phyloP scores from a whole-genome alignment of 2,888 invertebrate species.

The Dryobota labecula region DNA sequence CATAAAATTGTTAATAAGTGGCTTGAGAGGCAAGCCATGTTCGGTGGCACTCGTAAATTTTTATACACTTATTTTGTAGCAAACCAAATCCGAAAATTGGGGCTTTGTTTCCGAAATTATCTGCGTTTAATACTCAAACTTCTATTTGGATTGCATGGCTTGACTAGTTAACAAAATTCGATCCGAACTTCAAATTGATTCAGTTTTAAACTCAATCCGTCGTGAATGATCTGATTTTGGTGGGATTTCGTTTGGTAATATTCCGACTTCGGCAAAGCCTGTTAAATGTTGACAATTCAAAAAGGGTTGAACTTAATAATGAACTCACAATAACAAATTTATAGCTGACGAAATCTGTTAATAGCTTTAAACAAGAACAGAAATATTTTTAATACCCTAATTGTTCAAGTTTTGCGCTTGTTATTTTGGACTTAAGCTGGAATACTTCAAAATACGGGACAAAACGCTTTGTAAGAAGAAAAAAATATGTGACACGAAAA shows the following conservation, averaged over 20 bases:
- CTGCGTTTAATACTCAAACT: conserved; percentile 1
- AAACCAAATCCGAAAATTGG: conserved; percentile 41
- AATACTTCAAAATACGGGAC: conserved; percentile 22
- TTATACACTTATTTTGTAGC: conserved; percentile 46
- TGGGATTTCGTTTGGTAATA: conserved; percentile 10
- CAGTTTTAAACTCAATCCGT: conserved; percentile 30
- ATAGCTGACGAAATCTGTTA: conserved; percentile 12
- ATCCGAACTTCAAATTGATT: conserved; percentile 23
- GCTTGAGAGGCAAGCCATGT: conserved; percentile 46
- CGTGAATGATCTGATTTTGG: conserved; percentile 21
- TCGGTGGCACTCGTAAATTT: conserved; percentile 53
- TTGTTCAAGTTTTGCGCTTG: conserved; percentile 3
- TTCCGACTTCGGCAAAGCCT: conserved; percentile 2
- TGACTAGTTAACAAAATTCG: conserved; percentile 8
- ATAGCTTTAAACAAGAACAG: background rate
- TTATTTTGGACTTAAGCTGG: conserved; percentile 12
- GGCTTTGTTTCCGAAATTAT: conserved; percentile 33
- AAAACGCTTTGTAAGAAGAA: conserved; percentile 19
- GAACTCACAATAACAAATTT: conserved; percentile 2
- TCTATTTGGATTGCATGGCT: conserved; percentile 10
- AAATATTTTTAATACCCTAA: conserved; percentile 16
- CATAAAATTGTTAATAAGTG: conserved; percentile 55
- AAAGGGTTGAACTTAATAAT: conserved; percentile 13
- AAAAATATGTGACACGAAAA: conserved; percentile 39
- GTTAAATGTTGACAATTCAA: conserved; percentile 20